Base-by-base conservation (phyloP, 2,888 invertebrate genomes). In the Drosophila histrio region DNA sequence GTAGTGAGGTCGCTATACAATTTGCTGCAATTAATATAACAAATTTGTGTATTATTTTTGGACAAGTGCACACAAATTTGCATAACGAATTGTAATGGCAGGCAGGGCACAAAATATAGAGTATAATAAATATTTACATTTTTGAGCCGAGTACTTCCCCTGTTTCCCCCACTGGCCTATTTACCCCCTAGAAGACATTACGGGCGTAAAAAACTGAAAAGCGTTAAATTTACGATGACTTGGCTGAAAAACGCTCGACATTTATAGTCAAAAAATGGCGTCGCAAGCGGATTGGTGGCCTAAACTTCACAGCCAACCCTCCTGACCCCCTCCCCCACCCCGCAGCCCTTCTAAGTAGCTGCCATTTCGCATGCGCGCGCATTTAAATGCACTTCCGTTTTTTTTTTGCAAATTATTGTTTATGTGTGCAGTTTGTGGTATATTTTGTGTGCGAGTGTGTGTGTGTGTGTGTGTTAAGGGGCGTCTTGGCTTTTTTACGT, bases 361-460 rank as follows among this genome's bases (percentile, higher is more conserved):
- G 53, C 78, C 85, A 85, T 80, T 85, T 85, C 88, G 85, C 85
- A 88, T 85, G 85, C 89, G 85, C 89, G 85, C 85, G 85, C 85
- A 87, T 88, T 84, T 84, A 88, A 85, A 88, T 87, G 72, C 76
- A 81, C 77, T 88, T 85, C 85, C 89, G 81, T 75, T 78, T 85
- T 77, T 64, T 77, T 64, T 68, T 61, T 47, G 58, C 68, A 82
- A 82, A 70, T 69, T 63, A 50, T 64, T 84, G 50, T 74, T 63
- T 71, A 61, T 70, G 56, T 70, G 52, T 44, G 44, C 28, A 24
- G 50, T 38, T 38, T 50, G 50, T 38, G 36, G 50, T 28, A n/a
- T 19, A 34, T 9, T 13, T 63, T 38, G 56, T 65, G 53, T 63
- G 62, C 50, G 49, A 57, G 56, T 50, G 53, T 54, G 65, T 65